Evolutionary conservation across 2,888 invertebrate species (phyloP).

Genomic region (Meteorus cinctellus): DNA sequence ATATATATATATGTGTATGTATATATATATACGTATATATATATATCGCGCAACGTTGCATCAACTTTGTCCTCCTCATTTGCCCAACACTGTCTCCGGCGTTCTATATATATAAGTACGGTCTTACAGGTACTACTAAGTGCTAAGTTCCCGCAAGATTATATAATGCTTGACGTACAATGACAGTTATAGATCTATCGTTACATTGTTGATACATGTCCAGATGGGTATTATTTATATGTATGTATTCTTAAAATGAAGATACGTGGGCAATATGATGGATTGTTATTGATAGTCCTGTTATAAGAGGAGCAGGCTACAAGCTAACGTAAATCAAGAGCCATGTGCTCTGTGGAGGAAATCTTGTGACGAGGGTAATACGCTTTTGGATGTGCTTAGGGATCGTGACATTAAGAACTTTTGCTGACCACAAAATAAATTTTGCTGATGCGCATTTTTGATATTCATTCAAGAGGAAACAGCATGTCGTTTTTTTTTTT

Average conservation of each 20-base stretch:
- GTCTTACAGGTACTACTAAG: constrained; percentile 58
- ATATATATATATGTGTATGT: constrained; percentile 1
- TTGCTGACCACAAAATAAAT: constrained; percentile 13
- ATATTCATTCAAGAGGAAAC: too few relatives aligned
- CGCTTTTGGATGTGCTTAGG: constrained; percentile 20
- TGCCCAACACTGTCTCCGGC: not conserved
- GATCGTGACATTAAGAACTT: not conserved
- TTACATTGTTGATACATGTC: constrained; percentile 45
- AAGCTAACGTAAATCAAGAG: constrained; percentile 29
- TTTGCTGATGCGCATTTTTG: not conserved
- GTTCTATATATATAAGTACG: not conserved
- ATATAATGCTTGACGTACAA: constrained; percentile 60
- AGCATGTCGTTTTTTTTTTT: too few relatives aligned
- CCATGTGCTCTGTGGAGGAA: constrained; percentile 32
- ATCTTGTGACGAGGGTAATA: constrained; percentile 49
- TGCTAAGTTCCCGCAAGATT: constrained; percentile 71
- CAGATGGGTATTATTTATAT: constrained; percentile 21
- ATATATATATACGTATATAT: constrained; percentile 7
- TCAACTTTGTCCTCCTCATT: constrained; percentile 65
- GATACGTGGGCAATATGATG: constrained; percentile 52
- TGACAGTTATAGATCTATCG: constrained; percentile 57
- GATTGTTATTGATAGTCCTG: constrained; percentile 57
- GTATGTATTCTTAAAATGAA: not conserved
- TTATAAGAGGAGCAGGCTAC: constrained; percentile 19
- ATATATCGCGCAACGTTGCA: constrained; percentile 58